Percentiles rank a stretch among this genome's conserved stretches.
Conservation (phyloP, 2,797 vertebrate genomes). For the Gadopsis marmoratus region DNA sequence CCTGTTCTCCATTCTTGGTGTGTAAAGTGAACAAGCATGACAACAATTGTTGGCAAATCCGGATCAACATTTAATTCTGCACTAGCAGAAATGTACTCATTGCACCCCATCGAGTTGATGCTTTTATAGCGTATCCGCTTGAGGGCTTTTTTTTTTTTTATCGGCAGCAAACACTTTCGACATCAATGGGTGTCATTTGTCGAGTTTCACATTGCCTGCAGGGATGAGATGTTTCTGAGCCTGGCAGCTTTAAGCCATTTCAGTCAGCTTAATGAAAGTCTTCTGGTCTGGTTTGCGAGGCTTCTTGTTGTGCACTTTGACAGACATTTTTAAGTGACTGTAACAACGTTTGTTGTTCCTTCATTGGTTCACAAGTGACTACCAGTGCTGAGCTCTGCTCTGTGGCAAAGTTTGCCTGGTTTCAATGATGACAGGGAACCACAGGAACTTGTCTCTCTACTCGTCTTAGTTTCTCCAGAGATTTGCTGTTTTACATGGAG, state of each 20-base stretch:
- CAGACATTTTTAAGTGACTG: neutral
- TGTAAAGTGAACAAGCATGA: neutral
- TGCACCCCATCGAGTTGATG: neutral
- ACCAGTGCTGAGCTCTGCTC: neutral
- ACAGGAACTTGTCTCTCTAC: neutral
- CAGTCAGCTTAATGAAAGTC: neutral
- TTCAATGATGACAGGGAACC: neutral
- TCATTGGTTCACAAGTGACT: neutral
- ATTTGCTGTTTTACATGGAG: neutral
- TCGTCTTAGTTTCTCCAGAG: conserved; percentile 3
- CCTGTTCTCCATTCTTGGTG: neutral
- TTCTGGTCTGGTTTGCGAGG: neutral
- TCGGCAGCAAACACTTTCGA: neutral
- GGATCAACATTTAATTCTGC: neutral
- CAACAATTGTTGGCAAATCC: neutral
- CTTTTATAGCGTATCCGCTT: too few relatives aligned
- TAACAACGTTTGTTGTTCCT: neutral
- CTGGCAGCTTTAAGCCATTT: neutral
- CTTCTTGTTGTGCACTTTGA: neutral
- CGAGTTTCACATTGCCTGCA: too few relatives aligned
- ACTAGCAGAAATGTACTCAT: neutral
- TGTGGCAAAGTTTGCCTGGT: neutral
- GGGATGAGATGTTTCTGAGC: neutral
- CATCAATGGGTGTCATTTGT: neutral
- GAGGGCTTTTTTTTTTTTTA: neutral